Conservation (phyloP, 2,113 vertebrate genomes). For the Mobula hypostoma region DNA sequence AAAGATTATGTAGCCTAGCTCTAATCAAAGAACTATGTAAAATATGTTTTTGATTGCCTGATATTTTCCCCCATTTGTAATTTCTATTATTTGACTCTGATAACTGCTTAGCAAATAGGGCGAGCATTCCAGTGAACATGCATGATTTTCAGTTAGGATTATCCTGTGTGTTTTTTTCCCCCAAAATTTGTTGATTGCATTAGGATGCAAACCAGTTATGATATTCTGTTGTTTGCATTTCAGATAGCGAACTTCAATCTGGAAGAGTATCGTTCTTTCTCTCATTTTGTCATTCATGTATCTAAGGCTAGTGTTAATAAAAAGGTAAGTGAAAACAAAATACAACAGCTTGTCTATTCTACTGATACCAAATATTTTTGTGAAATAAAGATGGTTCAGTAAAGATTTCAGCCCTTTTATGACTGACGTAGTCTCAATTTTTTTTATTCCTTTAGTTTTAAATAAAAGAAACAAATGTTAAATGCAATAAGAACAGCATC, state of each 20-base stretch:
- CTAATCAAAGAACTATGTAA: background rate
- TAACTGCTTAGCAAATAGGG: background rate
- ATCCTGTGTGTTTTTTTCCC: background rate
- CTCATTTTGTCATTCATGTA: slow-evolving; percentile 74
- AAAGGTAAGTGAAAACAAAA: slow-evolving; percentile 60
- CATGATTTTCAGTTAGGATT: background rate
- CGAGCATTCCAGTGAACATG: background rate
- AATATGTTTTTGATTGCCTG: background rate
- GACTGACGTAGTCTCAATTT: background rate
- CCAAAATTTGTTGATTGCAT: background rate
- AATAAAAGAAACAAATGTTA: background rate
- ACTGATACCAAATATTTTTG: background rate
- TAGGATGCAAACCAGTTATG: background rate
- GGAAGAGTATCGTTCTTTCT: slow-evolving; percentile 65
- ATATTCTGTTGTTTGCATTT: slow-evolving; percentile 34
- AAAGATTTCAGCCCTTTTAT: background rate
- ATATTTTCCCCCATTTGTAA: background rate
- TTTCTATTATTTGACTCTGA: background rate
- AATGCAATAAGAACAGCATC: background rate
- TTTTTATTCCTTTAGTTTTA: background rate
- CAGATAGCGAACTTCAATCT: slow-evolving; percentile 71
- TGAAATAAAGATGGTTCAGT: no score
- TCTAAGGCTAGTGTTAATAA: slow-evolving; percentile 67
- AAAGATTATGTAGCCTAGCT: background rate
- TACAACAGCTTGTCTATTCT: slow-evolving; percentile 33